Percentiles rank a stretch among this genome's conserved stretches.
Evolutionary conservation across 2,113 vertebrate genomes (phyloP).

Genomic region (Rhineura floridana): DNA sequence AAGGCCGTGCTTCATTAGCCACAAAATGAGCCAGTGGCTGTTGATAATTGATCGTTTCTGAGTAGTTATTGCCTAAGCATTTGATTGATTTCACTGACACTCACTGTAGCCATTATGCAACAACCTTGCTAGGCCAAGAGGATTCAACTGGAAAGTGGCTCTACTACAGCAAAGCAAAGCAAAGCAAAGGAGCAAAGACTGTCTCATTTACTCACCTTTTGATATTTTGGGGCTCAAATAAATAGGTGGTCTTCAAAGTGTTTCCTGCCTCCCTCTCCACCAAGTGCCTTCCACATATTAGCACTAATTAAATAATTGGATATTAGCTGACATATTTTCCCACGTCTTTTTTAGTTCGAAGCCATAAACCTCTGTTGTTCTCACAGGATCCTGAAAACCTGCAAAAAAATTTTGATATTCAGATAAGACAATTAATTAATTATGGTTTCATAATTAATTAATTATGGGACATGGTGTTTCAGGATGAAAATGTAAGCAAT

Average conservation of each 20-base stretch:
- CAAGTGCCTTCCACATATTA: neutral
- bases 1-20: neutral
- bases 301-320: neutral
- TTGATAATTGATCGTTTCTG: neutral
- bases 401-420: neutral
- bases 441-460: too few relatives aligned
- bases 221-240: neutral
- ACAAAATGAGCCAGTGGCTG: neutral
- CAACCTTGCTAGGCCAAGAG: neutral
- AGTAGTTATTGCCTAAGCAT: slow-evolving; percentile 3
- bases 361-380: neutral
- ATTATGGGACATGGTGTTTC: neutral
- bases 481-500: too few relatives aligned
- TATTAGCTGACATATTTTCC: neutral
- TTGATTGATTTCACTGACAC: slow-evolving; percentile 11
- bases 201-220: neutral
- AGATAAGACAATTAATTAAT: neutral
- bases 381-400: neutral
- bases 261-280: neutral
- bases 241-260: neutral
- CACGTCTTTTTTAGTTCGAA: neutral
- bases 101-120: neutral
- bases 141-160: neutral
- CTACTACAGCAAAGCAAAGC: neutral
- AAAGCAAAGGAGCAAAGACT: neutral